phyloP scores from a whole-genome alignment of 1,140 invertebrate genomes.

The Pseudachorutes palmiensis region DNA sequence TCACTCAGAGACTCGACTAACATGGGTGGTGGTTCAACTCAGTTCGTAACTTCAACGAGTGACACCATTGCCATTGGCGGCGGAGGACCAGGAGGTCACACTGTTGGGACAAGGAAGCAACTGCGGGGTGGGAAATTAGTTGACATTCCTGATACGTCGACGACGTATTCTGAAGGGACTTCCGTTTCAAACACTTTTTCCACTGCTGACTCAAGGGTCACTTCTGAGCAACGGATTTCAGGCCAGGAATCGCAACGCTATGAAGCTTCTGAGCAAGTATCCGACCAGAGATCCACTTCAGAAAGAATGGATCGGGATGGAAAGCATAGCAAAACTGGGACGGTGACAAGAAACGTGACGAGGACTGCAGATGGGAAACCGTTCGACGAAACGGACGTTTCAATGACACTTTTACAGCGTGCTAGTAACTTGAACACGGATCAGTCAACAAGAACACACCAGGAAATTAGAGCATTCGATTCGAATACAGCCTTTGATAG shows the following conservation, averaged over 20 bases:
- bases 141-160: conserved; percentile 4
- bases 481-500: no score
- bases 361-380: neutral
- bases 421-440: neutral
- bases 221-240: neutral
- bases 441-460: neutral
- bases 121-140: conserved; percentile 32
- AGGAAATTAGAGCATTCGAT: no score
- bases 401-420: neutral
- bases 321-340: neutral
- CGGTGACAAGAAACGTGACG: neutral
- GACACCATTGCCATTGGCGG: no score
- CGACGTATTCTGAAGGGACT: neutral
- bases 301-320: neutral
- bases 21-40: no score
- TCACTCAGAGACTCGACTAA: no score
- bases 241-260: neutral
- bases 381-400: neutral
- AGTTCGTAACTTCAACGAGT: no score
- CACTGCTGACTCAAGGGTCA: neutral
- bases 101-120: neutral
- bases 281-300: neutral
- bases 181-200: neutral
- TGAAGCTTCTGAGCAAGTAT: neutral
- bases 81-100: no score